These are phyloP conservation scores for Limnephilus rhombicus DNA, from an alignment of 2,888 invertebrate genomes.

Conservation along the genomic window DNA sequence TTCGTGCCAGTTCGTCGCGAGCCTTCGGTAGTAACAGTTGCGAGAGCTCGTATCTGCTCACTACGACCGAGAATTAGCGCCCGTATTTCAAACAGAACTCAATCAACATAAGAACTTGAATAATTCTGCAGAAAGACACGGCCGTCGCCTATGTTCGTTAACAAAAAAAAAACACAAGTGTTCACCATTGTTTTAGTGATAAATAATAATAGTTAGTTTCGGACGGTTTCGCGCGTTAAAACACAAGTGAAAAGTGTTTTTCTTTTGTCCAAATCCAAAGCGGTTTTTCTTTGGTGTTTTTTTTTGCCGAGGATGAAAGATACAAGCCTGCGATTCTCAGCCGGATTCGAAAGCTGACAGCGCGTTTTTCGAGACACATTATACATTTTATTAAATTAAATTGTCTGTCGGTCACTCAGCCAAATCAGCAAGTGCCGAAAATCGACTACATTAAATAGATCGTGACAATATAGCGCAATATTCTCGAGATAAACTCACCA, in stretches of 20 bases:
- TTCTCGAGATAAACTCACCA: neutral
- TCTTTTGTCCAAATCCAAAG: neutral
- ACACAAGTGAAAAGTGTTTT: constrained; percentile 1
- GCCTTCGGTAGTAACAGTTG: neutral
- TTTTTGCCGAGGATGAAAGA: neutral
- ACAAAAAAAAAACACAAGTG: neutral
- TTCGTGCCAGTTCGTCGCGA: neutral
- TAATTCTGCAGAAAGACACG: neutral
- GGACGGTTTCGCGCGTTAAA: neutral
- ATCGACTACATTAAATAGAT: constrained; percentile 32
- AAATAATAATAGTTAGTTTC: neutral
- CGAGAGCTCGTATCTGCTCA: neutral
- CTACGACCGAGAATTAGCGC: neutral
- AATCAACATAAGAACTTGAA: neutral
- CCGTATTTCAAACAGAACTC: neutral
- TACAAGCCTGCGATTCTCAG: neutral
- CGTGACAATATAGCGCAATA: constrained; percentile 30
- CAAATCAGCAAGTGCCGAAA: constrained; percentile 39
- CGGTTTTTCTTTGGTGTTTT: neutral
- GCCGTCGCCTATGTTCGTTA: neutral
- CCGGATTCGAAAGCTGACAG: neutral
- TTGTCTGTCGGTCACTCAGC: neutral
- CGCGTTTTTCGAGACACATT: neutral
- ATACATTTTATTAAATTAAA: neutral
- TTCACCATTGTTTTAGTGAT: neutral